Evolutionary conservation across 2,113 vertebrate species (phyloP).

Genomic region (Camarhynchus parvulus): DNA sequence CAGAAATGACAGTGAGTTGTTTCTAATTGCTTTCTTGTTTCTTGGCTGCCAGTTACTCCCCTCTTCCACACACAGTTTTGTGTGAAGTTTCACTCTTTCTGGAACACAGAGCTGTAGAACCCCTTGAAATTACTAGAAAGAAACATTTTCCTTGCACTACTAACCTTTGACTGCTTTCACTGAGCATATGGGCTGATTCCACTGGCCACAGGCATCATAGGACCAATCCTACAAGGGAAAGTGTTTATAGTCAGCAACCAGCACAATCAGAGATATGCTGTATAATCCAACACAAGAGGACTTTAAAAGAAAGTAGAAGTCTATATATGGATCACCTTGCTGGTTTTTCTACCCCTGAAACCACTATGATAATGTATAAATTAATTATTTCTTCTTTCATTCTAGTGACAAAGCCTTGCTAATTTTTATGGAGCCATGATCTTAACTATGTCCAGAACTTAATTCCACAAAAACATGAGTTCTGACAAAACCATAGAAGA

Average conservation of each 20-base stretch:
- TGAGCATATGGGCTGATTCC: neutral
- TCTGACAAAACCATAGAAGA: neutral
- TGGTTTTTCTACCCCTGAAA: neutral
- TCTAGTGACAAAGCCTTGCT: neutral
- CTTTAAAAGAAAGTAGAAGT: neutral
- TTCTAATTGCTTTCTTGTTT: neutral
- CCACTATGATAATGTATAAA: neutral
- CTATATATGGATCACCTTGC: neutral
- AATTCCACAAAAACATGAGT: neutral
- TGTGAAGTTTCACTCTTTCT: neutral
- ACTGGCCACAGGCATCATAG: neutral
- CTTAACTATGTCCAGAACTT: neutral
- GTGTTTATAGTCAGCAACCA: neutral
- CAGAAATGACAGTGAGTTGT: neutral
- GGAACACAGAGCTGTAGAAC: neutral
- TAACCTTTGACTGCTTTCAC: constrained; percentile 5
- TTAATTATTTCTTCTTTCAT: neutral
- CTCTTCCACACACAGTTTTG: neutral
- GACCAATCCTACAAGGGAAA: neutral
- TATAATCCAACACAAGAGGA: neutral
- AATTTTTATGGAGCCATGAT: neutral
- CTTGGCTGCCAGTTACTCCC: neutral
- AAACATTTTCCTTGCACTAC: neutral
- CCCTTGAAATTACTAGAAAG: neutral
- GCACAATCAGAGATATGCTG: neutral